phyloP scores from a whole-genome alignment of 2,797 vertebrate species.

The Neoniphon sammara region DNA sequence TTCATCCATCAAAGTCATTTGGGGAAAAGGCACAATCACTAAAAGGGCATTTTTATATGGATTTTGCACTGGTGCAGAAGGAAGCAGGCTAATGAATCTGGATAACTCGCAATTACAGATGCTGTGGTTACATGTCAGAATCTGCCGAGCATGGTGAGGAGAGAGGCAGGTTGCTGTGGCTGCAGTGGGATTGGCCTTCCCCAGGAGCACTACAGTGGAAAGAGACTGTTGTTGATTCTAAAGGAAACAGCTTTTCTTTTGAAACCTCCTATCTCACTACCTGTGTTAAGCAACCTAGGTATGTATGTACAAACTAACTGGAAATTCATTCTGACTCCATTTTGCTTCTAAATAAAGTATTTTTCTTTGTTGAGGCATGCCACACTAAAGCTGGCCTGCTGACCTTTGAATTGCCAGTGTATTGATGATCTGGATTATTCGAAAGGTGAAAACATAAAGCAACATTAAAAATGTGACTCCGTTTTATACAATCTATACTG shows the following conservation, averaged over 20 bases:
- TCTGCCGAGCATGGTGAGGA: slow-evolving; percentile 46
- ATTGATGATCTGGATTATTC: too few relatives aligned
- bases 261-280: slow-evolving; percentile 30
- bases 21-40: slow-evolving; percentile 39
- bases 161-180: slow-evolving; percentile 23
- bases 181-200: slow-evolving; percentile 34
- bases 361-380: slow-evolving; percentile 49
- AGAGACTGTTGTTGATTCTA: slow-evolving; percentile 52
- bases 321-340: slow-evolving; percentile 47
- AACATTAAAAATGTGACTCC: too few relatives aligned
- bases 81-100: slow-evolving; percentile 74
- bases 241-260: slow-evolving; percentile 46
- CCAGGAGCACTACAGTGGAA: slow-evolving; percentile 25
- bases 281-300: slow-evolving; percentile 28
- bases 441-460: too few relatives aligned
- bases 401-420: slow-evolving; percentile 53
- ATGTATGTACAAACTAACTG: slow-evolving; percentile 26
- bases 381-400: slow-evolving; percentile 13
- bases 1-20: slow-evolving; percentile 70
- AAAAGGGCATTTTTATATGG: slow-evolving; percentile 69
- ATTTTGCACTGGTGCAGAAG: slow-evolving; percentile 64
- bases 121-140: slow-evolving; percentile 65
- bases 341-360: slow-evolving; percentile 45
- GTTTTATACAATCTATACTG: too few relatives aligned
- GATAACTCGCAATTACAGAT: slow-evolving; percentile 73